These are phyloP conservation scores for Onychorhynchus coronatus DNA, from an alignment of 2,113 vertebrate genomes.

Conservation along the genomic window DNA sequence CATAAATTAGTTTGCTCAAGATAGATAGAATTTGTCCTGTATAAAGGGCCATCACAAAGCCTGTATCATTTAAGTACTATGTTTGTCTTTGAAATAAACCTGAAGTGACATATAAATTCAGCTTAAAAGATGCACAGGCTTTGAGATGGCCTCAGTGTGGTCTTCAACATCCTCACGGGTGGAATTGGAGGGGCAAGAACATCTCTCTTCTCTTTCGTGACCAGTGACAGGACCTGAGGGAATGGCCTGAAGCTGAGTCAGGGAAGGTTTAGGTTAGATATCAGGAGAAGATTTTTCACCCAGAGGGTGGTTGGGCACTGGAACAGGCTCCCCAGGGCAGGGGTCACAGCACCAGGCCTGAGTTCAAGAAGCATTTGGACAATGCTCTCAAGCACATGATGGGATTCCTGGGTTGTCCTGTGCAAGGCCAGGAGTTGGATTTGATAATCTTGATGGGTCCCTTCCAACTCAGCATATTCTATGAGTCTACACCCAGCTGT, in stretches of 20 bases:
- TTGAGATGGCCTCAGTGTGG: background rate
- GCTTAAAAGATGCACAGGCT: background rate
- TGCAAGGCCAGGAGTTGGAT: background rate
- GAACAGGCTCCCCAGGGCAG: background rate
- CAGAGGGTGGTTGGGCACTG: accelerated
- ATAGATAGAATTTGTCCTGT: background rate
- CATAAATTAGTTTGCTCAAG: background rate
- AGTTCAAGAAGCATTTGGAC: background rate
- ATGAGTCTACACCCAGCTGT: background rate
- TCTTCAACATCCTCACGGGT: background rate
- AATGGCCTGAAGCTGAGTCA: background rate
- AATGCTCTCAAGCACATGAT: background rate
- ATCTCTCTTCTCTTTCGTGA: background rate
- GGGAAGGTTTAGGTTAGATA: background rate
- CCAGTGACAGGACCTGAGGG: background rate
- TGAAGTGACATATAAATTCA: background rate
- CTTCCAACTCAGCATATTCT: background rate
- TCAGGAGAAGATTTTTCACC: background rate
- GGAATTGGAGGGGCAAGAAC: background rate
- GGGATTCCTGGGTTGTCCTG: background rate
- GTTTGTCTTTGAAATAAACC: background rate
- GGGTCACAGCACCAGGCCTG: background rate
- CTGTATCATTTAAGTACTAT: background rate
- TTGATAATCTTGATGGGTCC: background rate
- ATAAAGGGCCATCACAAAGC: background rate